Evolutionary conservation across 2,113 vertebrate species (phyloP), one percentile per base, ranked within the genome.

Genomic region (Panurus biarmicus): DNA sequence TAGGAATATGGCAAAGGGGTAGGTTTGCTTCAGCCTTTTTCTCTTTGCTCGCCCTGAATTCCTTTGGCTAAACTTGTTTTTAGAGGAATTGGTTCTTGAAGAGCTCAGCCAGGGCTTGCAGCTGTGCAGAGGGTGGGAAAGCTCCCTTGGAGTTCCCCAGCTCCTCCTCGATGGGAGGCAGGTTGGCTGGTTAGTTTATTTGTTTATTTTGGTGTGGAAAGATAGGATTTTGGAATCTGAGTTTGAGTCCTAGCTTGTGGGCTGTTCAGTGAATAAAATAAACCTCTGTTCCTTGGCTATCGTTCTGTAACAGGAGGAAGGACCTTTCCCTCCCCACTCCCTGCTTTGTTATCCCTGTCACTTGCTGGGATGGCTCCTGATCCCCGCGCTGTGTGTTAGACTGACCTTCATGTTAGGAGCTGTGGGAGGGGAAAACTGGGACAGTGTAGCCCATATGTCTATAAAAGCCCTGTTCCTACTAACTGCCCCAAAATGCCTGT

Each of bases 41-140:
- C 47, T 11, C 28, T 45, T 40, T 42, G 38, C 75, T 94, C 50
- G 35, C 33, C 42, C 18, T 42, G 58, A 76, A 91, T 77, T 87
- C 64, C 60, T 93, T 86, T 88, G 82, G 67, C 67, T 85, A 57
- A 93, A 80, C 64, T 72, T 54, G 31, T 75, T 74, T 40, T 56
- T 0, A 11, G 33, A 91, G 66, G 75, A 91, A 70, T 16, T 42
- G 71, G 92, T 51, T 90, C 47, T 83, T 0, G 7, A 0, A 0
- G 88, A 73, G 86, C 65, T 90, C 60, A 77, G 85, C 88, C 64
- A 62, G 69, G 33, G 47, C 35, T 51, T 45, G 79, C 2, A 6
- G 83, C 87, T 73, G 21, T 76, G 74, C 1, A 1, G 71, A 85
- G 85, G 62, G 79, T 61, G 79, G 90, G 76, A 88, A 84, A 69